Percentiles rank a stretch among this genome's conserved stretches.
Evolutionary conservation across 2,888 invertebrate species (phyloP).

Genomic region (Torymus texanus): DNA sequence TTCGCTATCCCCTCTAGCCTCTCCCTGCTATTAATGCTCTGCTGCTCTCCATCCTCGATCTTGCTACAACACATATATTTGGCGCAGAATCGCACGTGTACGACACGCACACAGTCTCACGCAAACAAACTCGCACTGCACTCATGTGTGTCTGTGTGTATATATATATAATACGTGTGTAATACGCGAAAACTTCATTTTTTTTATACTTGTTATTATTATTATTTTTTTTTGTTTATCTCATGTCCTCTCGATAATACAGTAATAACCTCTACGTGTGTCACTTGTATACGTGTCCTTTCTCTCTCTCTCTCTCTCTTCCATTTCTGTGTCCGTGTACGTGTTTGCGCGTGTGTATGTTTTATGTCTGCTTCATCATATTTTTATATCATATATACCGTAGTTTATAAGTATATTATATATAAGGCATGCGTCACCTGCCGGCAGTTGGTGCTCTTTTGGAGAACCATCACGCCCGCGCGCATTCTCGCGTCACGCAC

Average conservation of each 20-base stretch:
- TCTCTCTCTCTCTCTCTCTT: too few species aligned
- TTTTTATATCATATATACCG: constrained; percentile 28
- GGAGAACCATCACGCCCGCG: constrained; percentile 57
- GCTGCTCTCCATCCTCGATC: not conserved
- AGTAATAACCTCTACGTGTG: constrained; percentile 42
- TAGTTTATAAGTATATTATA: constrained; percentile 56
- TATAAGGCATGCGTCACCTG: constrained; percentile 72
- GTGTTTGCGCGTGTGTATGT: constrained; percentile 14
- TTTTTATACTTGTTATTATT: not conserved
- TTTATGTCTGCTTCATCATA: constrained; percentile 7
- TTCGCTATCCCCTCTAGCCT: constrained; percentile 32
- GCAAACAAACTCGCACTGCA: constrained; percentile 38
- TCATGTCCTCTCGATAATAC: constrained; percentile 27
- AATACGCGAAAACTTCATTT: constrained; percentile 48
- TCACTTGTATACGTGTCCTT: not conserved
- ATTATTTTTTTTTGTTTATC: constrained; percentile 32
- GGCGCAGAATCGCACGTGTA: constrained; percentile 53
- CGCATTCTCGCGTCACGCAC: too few species aligned
- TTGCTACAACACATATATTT: constrained; percentile 10
- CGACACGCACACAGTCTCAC: constrained; percentile 49
- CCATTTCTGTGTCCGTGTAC: constrained; percentile 4
- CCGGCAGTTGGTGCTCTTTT: constrained; percentile 65
- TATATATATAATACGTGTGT: too few species aligned
- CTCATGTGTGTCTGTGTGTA: constrained; percentile 31
- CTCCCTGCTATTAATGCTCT: constrained; percentile 29